phyloP scores from a whole-genome alignment of 2,888 invertebrate species.

The Toxonevra muliebris region DNA sequence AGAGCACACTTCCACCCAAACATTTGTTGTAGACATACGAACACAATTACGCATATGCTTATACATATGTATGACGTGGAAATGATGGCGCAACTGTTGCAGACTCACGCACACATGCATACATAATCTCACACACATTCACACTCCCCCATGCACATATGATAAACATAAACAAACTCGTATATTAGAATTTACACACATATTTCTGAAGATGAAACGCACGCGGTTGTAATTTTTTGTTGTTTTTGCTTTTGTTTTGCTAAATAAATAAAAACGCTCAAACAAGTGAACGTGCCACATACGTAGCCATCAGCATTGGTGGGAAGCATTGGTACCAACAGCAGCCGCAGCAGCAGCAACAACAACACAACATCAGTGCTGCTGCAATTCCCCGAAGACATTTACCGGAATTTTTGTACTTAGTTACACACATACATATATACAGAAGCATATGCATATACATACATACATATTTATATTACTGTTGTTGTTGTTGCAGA shows the following conservation, averaged over 20 bases:
- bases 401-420: not conserved
- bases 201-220: not conserved
- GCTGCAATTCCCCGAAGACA: slow-evolving; percentile 3
- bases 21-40: not conserved
- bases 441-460: not conserved
- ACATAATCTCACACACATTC: not conserved
- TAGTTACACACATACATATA: not conserved
- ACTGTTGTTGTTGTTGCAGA: not conserved
- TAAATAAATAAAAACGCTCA: not conserved
- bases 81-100: slow-evolving; percentile 8
- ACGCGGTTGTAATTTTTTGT: not conserved
- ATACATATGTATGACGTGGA: slow-evolving; percentile 16
- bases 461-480: not conserved
- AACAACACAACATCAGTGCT: not conserved
- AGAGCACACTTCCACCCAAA: not conserved
- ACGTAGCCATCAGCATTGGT: not conserved
- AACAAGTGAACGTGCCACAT: not conserved
- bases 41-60: slow-evolving; percentile 26
- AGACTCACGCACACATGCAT: slow-evolving; percentile 13
- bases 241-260: not conserved
- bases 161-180: not conserved
- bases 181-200: not conserved
- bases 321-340: not conserved
- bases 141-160: no score
- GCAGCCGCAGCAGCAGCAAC: not conserved